Conservation (phyloP, 1,140 invertebrate genomes). For the Cydia amplana region DNA sequence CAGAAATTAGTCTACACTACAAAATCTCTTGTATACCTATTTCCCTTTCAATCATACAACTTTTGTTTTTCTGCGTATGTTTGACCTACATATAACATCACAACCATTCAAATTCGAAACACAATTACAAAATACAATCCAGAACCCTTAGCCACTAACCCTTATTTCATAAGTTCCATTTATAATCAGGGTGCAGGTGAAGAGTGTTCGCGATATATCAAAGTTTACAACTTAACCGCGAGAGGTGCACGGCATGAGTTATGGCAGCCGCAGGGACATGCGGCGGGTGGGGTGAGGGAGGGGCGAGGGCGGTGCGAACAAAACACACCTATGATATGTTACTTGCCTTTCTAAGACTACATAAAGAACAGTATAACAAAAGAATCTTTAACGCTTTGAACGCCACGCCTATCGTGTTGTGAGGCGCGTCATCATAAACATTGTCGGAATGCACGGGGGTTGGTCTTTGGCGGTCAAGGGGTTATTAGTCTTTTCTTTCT, state of each 20-base stretch:
- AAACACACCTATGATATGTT: not conserved
- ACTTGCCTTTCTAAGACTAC: not conserved
- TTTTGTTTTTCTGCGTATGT: too few relatives aligned
- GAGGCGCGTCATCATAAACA: too few relatives aligned
- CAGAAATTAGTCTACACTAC: too few relatives aligned
- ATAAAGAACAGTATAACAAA: not conserved
- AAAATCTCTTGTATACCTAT: too few relatives aligned
- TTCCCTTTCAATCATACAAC: too few relatives aligned
- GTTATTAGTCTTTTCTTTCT: too few relatives aligned
- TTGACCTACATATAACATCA: not conserved
- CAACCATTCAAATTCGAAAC: not conserved
- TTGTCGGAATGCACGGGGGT: too few relatives aligned
- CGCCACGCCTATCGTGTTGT: too few relatives aligned
- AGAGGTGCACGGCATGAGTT: constrained; percentile 65
- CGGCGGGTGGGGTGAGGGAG: constrained; percentile 6
- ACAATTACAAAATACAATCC: not conserved
- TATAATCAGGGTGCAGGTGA: constrained; percentile 50
- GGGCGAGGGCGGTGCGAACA: not conserved
- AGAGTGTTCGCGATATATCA: constrained; percentile 60
- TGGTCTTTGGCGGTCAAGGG: too few relatives aligned
- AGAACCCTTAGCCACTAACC: constrained; percentile 8
- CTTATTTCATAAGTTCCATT: constrained; percentile 30
- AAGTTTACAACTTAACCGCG: constrained; percentile 65
- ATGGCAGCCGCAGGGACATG: constrained; percentile 57
- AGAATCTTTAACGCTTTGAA: not conserved